phyloP scores from a whole-genome alignment of 92 coral and sea anemone genomes.

The Montipora capitata region DNA sequence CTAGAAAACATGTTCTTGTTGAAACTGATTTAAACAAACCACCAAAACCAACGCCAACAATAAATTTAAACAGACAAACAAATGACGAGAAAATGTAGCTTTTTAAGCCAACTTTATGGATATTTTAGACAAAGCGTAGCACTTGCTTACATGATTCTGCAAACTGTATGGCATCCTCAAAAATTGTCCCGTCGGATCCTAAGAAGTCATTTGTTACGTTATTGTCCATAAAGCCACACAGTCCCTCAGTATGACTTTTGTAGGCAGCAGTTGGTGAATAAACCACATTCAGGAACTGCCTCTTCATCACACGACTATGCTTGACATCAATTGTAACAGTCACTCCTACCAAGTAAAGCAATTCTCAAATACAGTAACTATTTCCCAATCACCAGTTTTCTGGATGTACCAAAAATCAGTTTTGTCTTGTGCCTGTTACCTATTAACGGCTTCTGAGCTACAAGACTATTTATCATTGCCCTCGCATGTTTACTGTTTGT shows the following conservation, averaged over 20 bases:
- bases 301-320: constrained; percentile 68
- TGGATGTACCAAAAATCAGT: background rate
- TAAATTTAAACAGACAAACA: background rate
- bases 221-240: constrained; percentile 84
- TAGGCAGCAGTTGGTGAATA: constrained; percentile 69
- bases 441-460: background rate
- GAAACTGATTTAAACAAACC: constrained; percentile 1
- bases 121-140: background rate
- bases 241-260: constrained; percentile 74
- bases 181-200: constrained; percentile 69
- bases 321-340: constrained; percentile 74
- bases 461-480: background rate
- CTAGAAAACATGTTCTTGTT: background rate
- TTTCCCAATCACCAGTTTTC: background rate
- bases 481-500: background rate
- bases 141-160: constrained; percentile 79
- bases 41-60: background rate
- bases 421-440: background rate
- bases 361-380: background rate
- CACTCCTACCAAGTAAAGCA: constrained; percentile 42
- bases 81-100: background rate
- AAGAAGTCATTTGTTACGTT: constrained; percentile 73
- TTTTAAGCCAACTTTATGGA: background rate
- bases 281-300: constrained; percentile 74
- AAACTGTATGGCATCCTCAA: constrained; percentile 63